Percentiles rank a stretch among this genome's conserved stretches.
Conservation (phyloP, 2,797 vertebrate genomes). For the Scleropages formosus region DNA sequence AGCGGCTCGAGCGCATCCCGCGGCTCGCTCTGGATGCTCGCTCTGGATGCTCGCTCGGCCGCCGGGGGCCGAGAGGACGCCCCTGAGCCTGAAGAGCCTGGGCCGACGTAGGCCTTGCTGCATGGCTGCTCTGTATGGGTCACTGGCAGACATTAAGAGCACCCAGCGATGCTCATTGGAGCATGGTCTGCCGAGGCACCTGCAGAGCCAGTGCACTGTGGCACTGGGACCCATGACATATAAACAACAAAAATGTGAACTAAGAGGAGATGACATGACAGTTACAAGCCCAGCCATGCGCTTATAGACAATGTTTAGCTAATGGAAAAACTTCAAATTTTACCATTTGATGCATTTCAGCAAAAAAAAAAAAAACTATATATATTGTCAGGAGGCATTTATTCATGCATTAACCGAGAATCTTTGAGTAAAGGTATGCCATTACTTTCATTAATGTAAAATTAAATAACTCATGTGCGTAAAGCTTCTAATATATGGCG, state of each 20-base stretch:
- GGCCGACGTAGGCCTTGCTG: conserved; percentile 66
- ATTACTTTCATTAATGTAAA: conserved; percentile 43
- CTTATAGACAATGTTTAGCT: conserved; percentile 32
- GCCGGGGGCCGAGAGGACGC: conserved; percentile 53
- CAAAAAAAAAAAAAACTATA: too few relatives aligned
- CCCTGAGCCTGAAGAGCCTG: conserved; percentile 68
- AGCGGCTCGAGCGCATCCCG: neutral
- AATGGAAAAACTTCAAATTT: conserved; percentile 25
- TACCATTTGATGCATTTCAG: too few relatives aligned
- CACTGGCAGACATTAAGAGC: conserved; percentile 70
- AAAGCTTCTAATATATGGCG: conserved; percentile 47
- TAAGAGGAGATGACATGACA: conserved; percentile 11
- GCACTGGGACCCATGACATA: conserved; percentile 8
- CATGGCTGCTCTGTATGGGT: conserved; percentile 71
- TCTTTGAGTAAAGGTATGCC: neutral
- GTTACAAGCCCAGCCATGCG: neutral
- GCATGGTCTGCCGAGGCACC: conserved; percentile 59
- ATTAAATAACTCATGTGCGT: conserved; percentile 40
- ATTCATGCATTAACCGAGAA: neutral
- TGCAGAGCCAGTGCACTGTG: conserved; percentile 50
- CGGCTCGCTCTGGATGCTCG: conserved; percentile 1
- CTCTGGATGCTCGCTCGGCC: conserved; percentile 27
- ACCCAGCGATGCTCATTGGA: conserved; percentile 62
- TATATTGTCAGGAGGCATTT: too few relatives aligned
- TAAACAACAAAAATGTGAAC: neutral